phyloP scores from a whole-genome alignment of 2,113 vertebrate genomes.

The Nibea coibor region DNA sequence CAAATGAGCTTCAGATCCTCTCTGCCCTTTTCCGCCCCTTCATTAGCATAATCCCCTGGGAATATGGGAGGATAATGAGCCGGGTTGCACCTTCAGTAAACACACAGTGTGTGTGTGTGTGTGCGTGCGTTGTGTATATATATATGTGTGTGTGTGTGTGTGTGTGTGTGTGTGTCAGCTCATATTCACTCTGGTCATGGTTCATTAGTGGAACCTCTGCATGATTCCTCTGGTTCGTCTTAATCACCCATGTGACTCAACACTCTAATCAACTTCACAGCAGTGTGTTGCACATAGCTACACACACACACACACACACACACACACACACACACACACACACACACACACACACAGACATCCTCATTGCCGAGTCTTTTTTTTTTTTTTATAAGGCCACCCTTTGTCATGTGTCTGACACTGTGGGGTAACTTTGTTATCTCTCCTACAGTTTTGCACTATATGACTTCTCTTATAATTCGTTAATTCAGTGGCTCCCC shows the following conservation, averaged over 20 bases:
- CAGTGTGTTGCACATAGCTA: not conserved
- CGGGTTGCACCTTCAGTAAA: slow-evolving; percentile 72
- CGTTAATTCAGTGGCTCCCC: slow-evolving; percentile 16
- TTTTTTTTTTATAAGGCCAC: slow-evolving; percentile 15
- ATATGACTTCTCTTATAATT: slow-evolving; percentile 8
- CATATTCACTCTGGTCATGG: slow-evolving; percentile 57
- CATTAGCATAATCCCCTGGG: slow-evolving; percentile 80
- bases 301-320: not conserved
- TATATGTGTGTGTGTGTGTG: slow-evolving; percentile 24
- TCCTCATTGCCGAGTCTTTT: slow-evolving; percentile 11
- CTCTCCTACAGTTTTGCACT: slow-evolving; percentile 1
- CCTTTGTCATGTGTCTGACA: slow-evolving; percentile 12
- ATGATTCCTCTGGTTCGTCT: slow-evolving; percentile 65
- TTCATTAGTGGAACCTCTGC: slow-evolving; percentile 74
- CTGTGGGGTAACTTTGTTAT: slow-evolving; percentile 19
- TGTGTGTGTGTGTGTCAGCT: slow-evolving; percentile 10
- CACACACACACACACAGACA: slow-evolving; percentile 19
- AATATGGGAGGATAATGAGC: slow-evolving; percentile 73
- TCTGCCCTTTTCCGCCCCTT: slow-evolving; percentile 75
- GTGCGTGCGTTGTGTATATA: slow-evolving; percentile 16
- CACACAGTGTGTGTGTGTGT: slow-evolving; percentile 32
- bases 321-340: slow-evolving; percentile 4
- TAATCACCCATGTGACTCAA: slow-evolving; percentile 69
- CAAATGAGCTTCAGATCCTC: slow-evolving; percentile 74
- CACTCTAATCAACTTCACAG: slow-evolving; percentile 61